Conservation (phyloP, 2,113 vertebrate species). For the Equus quagga region DNA sequence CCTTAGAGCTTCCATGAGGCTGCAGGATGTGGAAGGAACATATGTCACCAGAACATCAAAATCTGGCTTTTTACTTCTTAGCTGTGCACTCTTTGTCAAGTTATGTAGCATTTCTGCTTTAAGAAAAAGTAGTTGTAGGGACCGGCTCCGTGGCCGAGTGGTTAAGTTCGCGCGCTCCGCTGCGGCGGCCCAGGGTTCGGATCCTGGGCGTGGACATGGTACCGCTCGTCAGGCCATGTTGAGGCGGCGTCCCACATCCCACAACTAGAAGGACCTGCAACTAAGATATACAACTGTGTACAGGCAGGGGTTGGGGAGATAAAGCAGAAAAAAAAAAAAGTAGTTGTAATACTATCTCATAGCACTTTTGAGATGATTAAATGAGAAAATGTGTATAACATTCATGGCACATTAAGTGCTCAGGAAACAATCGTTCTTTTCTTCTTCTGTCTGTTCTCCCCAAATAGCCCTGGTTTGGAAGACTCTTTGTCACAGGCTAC, state of each 20-base stretch:
- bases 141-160: too few relatives aligned
- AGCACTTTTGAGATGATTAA: not conserved
- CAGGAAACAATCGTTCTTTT: not conserved
- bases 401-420: not conserved
- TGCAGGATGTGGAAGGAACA: not conserved
- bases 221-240: too few relatives aligned
- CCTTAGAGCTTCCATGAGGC: not conserved
- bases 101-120: not conserved
- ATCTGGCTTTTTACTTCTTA: not conserved
- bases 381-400: not conserved
- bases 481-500: not conserved
- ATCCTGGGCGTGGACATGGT: too few relatives aligned
- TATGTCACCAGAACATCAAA: not conserved
- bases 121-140: not conserved
- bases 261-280: too few relatives aligned
- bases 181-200: too few relatives aligned
- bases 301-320: too few relatives aligned
- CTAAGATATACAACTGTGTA: too few relatives aligned
- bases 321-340: not conserved
- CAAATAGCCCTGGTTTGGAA: not conserved
- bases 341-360: not conserved
- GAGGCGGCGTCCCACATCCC: too few relatives aligned
- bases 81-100: not conserved
- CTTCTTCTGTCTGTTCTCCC: not conserved
- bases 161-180: too few relatives aligned